phyloP scores from a whole-genome alignment of 2,113 vertebrate species.

The Regulus satrapa region DNA sequence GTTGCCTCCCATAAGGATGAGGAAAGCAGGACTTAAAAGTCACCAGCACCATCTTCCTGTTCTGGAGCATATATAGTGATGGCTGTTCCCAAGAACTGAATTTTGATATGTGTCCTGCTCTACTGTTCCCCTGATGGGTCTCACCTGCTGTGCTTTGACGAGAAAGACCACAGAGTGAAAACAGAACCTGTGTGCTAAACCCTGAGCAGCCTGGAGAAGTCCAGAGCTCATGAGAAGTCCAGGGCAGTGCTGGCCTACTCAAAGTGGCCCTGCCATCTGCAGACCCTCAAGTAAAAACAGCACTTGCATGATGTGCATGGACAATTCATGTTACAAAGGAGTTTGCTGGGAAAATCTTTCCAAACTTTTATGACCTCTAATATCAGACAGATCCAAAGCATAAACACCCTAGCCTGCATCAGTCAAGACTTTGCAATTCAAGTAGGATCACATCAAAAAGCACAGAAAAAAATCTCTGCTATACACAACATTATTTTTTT shows the following conservation, averaged over 20 bases:
- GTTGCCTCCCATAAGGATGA: not conserved
- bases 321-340: not conserved
- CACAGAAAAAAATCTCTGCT: not conserved
- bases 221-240: not conserved
- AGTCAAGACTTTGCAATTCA: not conserved
- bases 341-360: not conserved
- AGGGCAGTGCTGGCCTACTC: accelerated
- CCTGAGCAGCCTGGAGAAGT: not conserved
- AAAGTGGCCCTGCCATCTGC: not conserved
- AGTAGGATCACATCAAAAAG: not conserved
- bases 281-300: not conserved
- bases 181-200: not conserved
- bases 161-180: not conserved
- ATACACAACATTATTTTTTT: not conserved
- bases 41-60: not conserved
- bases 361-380: not conserved
- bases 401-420: not conserved
- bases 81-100: not conserved
- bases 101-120: not conserved
- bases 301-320: not conserved
- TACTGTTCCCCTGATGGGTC: not conserved
- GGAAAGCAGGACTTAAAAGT: not conserved
- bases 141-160: not conserved
- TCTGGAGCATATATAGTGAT: accelerated
- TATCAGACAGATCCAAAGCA: not conserved